These are phyloP conservation scores for Diadromus collaris DNA, from an alignment of 2,888 invertebrate genomes.

Conservation along the genomic window DNA sequence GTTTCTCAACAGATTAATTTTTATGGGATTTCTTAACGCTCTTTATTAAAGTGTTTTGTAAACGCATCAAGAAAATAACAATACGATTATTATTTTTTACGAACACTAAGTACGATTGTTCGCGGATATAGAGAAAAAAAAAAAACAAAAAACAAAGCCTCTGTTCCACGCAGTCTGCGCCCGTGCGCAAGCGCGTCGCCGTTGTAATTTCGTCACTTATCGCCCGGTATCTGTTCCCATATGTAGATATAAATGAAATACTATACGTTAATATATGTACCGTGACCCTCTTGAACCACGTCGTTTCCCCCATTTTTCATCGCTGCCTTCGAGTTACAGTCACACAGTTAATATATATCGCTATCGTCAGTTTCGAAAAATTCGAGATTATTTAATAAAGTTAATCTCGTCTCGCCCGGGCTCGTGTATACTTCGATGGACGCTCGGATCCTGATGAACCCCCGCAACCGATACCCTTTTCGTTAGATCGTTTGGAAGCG, in stretches of 20 bases:
- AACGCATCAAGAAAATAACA: no score
- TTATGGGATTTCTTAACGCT: no score
- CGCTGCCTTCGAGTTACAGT: background rate
- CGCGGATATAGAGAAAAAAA: no score
- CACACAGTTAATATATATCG: background rate
- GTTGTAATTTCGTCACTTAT: constrained; percentile 19
- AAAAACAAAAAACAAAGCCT: no score
- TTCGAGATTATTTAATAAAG: constrained; percentile 38
- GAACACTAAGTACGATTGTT: no score
- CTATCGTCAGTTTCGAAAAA: constrained; percentile 6
- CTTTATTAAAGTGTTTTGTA: no score
- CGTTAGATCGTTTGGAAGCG: background rate
- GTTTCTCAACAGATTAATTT: no score
- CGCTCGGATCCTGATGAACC: constrained; percentile 20
- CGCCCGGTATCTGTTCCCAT: constrained; percentile 15
- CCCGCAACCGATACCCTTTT: constrained; percentile 1
- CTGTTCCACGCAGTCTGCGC: no score
- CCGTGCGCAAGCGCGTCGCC: background rate
- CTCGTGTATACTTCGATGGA: constrained; percentile 9
- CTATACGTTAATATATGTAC: no score
- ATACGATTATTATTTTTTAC: no score
- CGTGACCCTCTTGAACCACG: background rate
- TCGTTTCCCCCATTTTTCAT: background rate
- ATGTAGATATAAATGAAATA: constrained; percentile 6
- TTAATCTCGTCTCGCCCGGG: constrained; percentile 19